A percentile compares a stretch with the other conserved stretches of the same genome.
phyloP scores from a whole-genome alignment of 2,888 invertebrate species.

The Xestia rhomboidea region DNA sequence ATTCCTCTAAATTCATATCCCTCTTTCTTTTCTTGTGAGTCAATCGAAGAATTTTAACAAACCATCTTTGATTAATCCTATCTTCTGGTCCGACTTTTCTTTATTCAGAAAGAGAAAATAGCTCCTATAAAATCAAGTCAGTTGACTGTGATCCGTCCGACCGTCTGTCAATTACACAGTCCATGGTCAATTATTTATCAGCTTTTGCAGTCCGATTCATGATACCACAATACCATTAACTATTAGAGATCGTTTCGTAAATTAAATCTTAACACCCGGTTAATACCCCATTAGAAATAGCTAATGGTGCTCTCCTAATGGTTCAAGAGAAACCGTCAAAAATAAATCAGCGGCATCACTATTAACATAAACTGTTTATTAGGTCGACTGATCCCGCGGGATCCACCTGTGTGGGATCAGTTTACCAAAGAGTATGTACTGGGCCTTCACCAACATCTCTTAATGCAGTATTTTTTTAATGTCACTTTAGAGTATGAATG shows the following conservation, averaged over 20 bases:
- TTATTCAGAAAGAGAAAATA: neutral
- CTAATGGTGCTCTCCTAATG: slow-evolving; percentile 21
- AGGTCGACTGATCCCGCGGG: no score
- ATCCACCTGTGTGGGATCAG: no score
- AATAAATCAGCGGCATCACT: slow-evolving; percentile 44
- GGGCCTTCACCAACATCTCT: neutral
- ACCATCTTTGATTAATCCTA: neutral
- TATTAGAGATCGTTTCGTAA: slow-evolving; percentile 3
- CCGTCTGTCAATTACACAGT: neutral
- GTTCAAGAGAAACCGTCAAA: slow-evolving; percentile 11
- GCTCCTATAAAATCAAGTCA: neutral
- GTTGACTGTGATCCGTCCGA: neutral
- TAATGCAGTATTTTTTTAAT: neutral
- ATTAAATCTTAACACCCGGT: slow-evolving; percentile 13
- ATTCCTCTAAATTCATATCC: neutral
- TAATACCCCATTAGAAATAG: slow-evolving; percentile 26
- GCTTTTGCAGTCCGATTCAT: neutral
- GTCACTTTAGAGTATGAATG: neutral
- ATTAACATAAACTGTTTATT: slow-evolving; percentile 45
- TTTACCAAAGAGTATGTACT: no score
- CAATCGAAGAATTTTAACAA: no score
- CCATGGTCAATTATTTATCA: neutral
- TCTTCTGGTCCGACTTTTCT: neutral
- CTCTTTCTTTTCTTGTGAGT: neutral
- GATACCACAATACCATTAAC: slow-evolving; percentile 5